Base-by-base conservation (phyloP, 1,140 invertebrate genomes). In the Adoxophyes honmai region DNA sequence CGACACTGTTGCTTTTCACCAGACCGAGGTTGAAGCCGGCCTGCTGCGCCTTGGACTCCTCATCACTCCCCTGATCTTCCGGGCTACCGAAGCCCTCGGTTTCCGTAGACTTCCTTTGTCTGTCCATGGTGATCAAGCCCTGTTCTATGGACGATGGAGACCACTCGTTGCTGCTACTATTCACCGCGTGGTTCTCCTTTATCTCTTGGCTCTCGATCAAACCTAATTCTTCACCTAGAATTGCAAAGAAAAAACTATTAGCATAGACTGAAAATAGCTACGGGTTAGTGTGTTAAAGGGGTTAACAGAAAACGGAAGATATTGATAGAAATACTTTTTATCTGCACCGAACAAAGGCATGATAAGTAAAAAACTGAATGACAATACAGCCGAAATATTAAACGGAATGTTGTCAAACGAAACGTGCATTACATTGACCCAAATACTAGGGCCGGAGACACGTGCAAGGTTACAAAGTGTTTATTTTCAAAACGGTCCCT, bases 1-100 rank as follows among this genome's bases (percentile, higher is more conserved):
- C 90, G 6, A 93, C 92, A 58, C 92, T 92, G 65, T 90, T 91
- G 67, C 90, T 91, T 51, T 91, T 91, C 33, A 87, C 82, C 38
- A 93, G 71, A 2, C 88, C 89, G n/a, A 81, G 64, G 9, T 78
- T 77, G 44, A 79, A 81, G 3, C 78, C 77, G 4, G 37, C 34
- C 65, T 75, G 70, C 53, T 70, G 60, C 10, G 78, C 73, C 9
- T 70, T 69, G 6, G 38, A 62, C 16, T 88, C 83, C 56, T 83
- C 87, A 53, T 85, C 79, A 48, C 78, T 82, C 4, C 62, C 73
- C 16, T 54, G 35, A 35, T 76, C 70, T 10, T 78, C 73, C 0
- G 78, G 75, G 53, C 72, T 81, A 36, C 62, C 60, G 9, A 69
- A 34, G 36, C 60, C 65, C 28, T 85, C 85, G 34, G 64, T 80